Evolutionary conservation across 1,140 invertebrate species (phyloP).

Genomic region (Liolophura sinensis): DNA sequence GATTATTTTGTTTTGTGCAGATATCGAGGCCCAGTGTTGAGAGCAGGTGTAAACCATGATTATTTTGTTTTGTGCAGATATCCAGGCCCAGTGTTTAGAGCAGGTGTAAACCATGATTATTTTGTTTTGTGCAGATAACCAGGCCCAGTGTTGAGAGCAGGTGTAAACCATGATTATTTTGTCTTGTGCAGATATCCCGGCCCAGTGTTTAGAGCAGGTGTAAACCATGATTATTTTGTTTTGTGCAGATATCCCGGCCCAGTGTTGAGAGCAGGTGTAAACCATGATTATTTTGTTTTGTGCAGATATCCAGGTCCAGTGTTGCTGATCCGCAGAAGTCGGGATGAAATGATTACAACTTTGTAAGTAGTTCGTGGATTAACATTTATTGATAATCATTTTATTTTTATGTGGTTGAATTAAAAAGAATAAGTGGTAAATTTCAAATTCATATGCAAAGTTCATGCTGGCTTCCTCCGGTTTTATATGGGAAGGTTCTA

Average conservation of each 20-base stretch:
- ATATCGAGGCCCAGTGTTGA: slow-evolving; percentile 17
- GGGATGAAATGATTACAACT: slow-evolving; percentile 89
- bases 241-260: slow-evolving; percentile 70
- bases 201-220: too few species aligned
- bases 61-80: slow-evolving; percentile 59
- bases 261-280: slow-evolving; percentile 51
- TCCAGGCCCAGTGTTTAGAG: slow-evolving; percentile 80
- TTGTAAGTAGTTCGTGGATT: slow-evolving; percentile 19
- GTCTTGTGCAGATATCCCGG: slow-evolving; percentile 67
- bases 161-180: too few species aligned
- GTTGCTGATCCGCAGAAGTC: slow-evolving; percentile 78
- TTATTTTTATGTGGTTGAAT: too few species aligned
- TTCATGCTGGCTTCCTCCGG: too few species aligned
- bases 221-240: too few species aligned
- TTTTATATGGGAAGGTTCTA: too few species aligned
- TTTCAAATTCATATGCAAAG: too few species aligned
- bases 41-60: too few species aligned
- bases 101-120: too few species aligned
- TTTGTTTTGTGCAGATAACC: slow-evolving; percentile 61
- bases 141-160: slow-evolving; percentile 81
- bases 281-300: not conserved
- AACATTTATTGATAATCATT: too few species aligned
- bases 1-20: slow-evolving; percentile 4
- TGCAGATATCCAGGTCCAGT: slow-evolving; percentile 74
- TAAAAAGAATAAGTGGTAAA: too few species aligned